A percentile compares a stretch with the other conserved stretches of the same genome.
These are phyloP conservation scores for Chanos chanos DNA, from an alignment of 2,797 vertebrate genomes.

Conservation along the genomic window DNA sequence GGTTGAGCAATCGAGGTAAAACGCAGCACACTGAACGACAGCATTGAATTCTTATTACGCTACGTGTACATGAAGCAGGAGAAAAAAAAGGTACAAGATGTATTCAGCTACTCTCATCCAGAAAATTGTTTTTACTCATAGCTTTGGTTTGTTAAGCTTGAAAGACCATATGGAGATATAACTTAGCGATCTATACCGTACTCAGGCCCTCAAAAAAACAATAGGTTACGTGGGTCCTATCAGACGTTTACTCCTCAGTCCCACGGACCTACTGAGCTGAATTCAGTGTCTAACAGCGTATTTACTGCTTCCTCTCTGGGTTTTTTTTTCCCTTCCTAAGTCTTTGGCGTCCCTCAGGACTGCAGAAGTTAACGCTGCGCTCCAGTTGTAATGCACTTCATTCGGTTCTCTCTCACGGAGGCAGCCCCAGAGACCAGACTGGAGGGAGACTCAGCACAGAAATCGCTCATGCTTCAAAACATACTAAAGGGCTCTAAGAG, in stretches of 20 bases:
- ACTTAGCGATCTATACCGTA: no score
- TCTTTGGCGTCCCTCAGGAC: neutral
- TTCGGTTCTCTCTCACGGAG: slow-evolving; percentile 30
- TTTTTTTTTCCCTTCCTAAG: slow-evolving; percentile 5
- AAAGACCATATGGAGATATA: no score
- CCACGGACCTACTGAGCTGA: no score
- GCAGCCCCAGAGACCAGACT: slow-evolving; percentile 27
- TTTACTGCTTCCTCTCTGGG: neutral
- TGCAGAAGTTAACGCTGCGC: slow-evolving; percentile 16
- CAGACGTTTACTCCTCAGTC: no score
- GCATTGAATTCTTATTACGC: no score
- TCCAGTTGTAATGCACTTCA: slow-evolving; percentile 36
- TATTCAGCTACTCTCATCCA: slow-evolving; percentile 7
- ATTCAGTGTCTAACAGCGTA: no score
- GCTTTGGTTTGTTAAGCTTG: no score
- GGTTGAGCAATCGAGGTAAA: slow-evolving; percentile 15
- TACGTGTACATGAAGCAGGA: no score
- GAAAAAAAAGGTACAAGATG: slow-evolving; percentile 16
- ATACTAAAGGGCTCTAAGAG: slow-evolving; percentile 26
- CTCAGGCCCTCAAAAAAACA: no score
- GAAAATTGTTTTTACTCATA: no score
- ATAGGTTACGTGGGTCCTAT: no score
- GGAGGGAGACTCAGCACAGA: slow-evolving; percentile 35
- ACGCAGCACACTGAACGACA: slow-evolving; percentile 19
- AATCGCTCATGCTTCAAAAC: slow-evolving; percentile 39